phyloP scores from a whole-genome alignment of 2,797 vertebrate genomes.

The Kryptopterus vitreolus region DNA sequence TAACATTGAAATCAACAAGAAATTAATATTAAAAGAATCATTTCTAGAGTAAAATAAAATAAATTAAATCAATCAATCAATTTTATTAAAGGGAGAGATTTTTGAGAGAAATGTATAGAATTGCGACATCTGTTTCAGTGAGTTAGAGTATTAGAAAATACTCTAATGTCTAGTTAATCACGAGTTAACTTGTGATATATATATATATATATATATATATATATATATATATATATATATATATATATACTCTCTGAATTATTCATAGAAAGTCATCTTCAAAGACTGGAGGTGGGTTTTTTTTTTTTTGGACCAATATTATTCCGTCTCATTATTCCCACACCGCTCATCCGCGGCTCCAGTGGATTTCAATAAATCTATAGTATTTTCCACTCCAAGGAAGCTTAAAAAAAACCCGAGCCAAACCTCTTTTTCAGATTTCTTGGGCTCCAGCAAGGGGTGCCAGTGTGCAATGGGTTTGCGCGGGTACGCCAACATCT shows the following conservation, averaged over 20 bases:
- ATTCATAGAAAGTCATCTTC: neutral
- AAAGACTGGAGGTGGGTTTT: neutral
- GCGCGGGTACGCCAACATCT: constrained; percentile 95
- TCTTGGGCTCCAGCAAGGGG: constrained; percentile 92
- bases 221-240: neutral
- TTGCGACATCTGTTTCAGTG: too few relatives aligned
- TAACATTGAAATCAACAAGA: too few relatives aligned
- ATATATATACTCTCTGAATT: neutral
- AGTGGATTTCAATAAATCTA: neutral
- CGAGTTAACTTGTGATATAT: too few relatives aligned
- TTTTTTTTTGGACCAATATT: neutral
- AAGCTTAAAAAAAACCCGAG: constrained; percentile 34
- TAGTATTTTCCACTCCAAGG: neutral
- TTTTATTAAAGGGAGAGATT: too few relatives aligned
- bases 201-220: too few relatives aligned
- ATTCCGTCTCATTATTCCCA: neutral
- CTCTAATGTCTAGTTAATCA: too few relatives aligned
- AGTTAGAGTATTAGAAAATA: too few relatives aligned
- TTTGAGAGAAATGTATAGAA: too few relatives aligned
- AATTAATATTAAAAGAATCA: too few relatives aligned
- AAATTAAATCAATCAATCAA: too few relatives aligned
- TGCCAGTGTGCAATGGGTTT: constrained; percentile 99
- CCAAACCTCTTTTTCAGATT: constrained; percentile 93
- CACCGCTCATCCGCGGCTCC: neutral
- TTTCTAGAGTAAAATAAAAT: too few relatives aligned